Base-by-base conservation (phyloP, 2,113 vertebrate species). In the Tetrax tetrax region DNA sequence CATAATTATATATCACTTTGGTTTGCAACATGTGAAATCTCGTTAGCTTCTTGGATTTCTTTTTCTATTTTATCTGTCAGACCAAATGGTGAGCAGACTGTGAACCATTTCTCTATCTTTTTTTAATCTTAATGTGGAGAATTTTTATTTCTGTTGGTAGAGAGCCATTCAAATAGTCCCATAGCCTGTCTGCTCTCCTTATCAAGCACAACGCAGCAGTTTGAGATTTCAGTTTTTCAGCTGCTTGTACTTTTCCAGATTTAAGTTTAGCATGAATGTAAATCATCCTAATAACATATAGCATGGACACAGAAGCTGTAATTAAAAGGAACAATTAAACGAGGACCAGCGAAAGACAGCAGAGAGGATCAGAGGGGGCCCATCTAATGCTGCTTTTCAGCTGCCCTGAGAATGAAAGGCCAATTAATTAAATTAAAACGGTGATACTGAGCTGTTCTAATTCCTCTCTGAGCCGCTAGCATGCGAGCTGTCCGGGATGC, bases 341-440 rank as follows among this genome's bases (percentile, higher is more conserved):
- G 10, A 78, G 60, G 56, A 31, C 47, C 43, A 38, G 59, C 3
- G 6, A 75, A 70, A 90, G 83, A 11, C 87, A 81, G 68, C 75
- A 66, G 79, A 83, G 86, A 6, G 53, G 89, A 77, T 95, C 86
- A 95, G 71, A 96, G 54, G 77, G 45, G 60, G 22, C 68, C 50
- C 47, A 29, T 81, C 86, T 91, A 90, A 95, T 85, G 85, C 85
- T 90, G 79, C 54, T 86, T 92, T 85, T 50, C 66, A 79, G 88
- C 91, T 70, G 90, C 17, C 19, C 28, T 8, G 51, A 48, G 80
- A 92, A 77, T 59, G 68, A 86, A 96, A 95, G 80, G 56, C 56
- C 68, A 87, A 95, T 95, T 96, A 96, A 96, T 96, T 95, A 93
- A 95, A 97, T 97, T 92, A 92, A 95, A 95, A 83, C 50, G 20